Percentiles rank a stretch among this genome's conserved stretches.
Evolutionary conservation across 2,888 invertebrate genomes (phyloP).

Genomic region (Cheilosia soror): DNA sequence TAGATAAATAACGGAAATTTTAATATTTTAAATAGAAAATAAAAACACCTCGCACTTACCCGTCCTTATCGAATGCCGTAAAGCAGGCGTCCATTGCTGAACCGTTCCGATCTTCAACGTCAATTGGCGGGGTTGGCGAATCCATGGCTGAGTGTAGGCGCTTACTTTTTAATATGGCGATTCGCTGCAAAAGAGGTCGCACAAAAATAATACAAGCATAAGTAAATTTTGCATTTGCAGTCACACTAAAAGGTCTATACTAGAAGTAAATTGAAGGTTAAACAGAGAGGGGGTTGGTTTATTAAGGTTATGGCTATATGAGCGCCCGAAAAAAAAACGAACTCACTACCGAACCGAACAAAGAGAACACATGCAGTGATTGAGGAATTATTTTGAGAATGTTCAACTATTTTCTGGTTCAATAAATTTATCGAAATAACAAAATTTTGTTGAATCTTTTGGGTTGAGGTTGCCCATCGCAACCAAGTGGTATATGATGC

Average conservation of each 20-base stretch:
- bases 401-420: constrained; percentile 53
- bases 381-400: constrained; percentile 27
- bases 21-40: constrained; percentile 11
- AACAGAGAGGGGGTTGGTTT: background rate
- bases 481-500: constrained; percentile 25
- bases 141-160: constrained; percentile 79
- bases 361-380: constrained; percentile 54
- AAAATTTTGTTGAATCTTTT: background rate
- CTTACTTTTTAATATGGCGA: constrained; percentile 47
- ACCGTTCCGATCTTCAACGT: constrained; percentile 85
- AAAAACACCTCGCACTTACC: constrained; percentile 85
- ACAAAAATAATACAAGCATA: constrained; percentile 52
- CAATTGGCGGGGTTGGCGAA: constrained; percentile 83
- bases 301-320: background rate
- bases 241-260: constrained; percentile 17
- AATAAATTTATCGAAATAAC: constrained; percentile 71
- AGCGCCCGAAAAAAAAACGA: background rate
- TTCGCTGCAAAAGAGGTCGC: constrained; percentile 53
- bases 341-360: constrained; percentile 30
- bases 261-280: constrained; percentile 35
- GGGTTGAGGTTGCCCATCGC: constrained; percentile 49
- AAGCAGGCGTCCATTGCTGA: constrained; percentile 95
- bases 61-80: constrained; percentile 94
- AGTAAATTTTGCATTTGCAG: constrained; percentile 57
- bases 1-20: background rate